Evolutionary conservation across 2,113 vertebrate species (phyloP), one percentile per base, ranked within the genome.

Genomic region (Hiodon alosoides): DNA sequence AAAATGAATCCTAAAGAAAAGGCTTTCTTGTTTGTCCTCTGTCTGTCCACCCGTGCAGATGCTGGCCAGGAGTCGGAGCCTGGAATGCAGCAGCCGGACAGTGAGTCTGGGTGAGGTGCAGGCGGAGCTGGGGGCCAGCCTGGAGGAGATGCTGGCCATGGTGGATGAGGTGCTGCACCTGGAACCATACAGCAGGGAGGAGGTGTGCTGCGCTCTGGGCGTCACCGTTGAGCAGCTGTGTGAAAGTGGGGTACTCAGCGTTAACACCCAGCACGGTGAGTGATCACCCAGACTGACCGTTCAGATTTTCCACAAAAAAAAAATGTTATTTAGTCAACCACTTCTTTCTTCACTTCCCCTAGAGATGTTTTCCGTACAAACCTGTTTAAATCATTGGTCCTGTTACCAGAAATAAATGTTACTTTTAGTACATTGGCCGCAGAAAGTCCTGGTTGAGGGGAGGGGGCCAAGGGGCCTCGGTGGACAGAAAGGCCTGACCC

Each of bases 221-320:
- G 88, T 98, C 85, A 94, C 86, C 77, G 66, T 85, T 8, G 89
- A 94, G 83, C 90, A 95, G 64, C 90, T 99, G 46, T 78, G 47
- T 53, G 46, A 31, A 31, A 84, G 89, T 64, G 85, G 90, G 69
- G 90, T 98, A 79, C 92, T 95, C 9, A 96, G 85, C 76, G 82
- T 91, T 60, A 94, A 95, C 87, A 98, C 92, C 68, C 93, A 92
- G 78, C 90, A 95, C 1, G 90, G 97, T 98, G 77, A 93, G 94
- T 72, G n/a, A 53, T 48, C 17, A 46, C n/a, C 47, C 13, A 16
- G 31, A 31, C 31, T 31, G 31, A 31, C 31, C 31, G 31, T 0
- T 31, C 31, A 31, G 31, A 31, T 31, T 31, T 31, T 31, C 31
- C 31, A 31, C 31, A 31, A 31, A 31, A 31, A 31, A 31, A 31